A percentile compares a stretch with the other conserved stretches of the same genome.
Conservation (phyloP, 2,797 vertebrate genomes). For the Decapterus maruadsi region DNA sequence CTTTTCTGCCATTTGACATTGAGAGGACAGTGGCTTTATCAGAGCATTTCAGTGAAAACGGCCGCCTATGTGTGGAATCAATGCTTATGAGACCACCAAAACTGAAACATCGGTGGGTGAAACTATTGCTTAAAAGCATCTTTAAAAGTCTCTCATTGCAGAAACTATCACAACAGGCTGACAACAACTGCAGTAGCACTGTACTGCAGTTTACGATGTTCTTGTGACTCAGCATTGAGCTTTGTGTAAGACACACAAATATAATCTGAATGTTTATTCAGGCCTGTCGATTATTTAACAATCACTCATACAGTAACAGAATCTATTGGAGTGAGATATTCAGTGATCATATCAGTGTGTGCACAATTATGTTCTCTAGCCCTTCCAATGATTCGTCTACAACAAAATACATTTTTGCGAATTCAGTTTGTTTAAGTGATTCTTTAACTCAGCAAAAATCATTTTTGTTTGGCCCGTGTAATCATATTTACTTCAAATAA, state of each 20-base stretch:
- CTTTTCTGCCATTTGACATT: background rate
- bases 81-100: background rate
- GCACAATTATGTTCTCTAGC: background rate
- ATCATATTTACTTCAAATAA: conserved; percentile 3
- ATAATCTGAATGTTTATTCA: background rate
- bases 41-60: background rate
- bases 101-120: background rate
- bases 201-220: background rate
- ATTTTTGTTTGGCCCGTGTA: background rate
- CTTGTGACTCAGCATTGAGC: background rate
- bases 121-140: background rate
- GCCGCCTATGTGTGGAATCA: background rate
- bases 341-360: background rate
- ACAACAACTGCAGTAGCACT: background rate
- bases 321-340: background rate
- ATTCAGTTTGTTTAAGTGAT: conserved; percentile 3
- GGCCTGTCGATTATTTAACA: background rate
- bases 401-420: background rate
- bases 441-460: background rate
- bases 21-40: background rate
- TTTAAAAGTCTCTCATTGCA: background rate
- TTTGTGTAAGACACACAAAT: background rate
- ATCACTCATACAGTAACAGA: background rate
- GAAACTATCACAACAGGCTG: background rate
- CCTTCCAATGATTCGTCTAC: background rate